Conservation (phyloP, 2,888 invertebrate genomes). For the Pantelozetes paolii region DNA sequence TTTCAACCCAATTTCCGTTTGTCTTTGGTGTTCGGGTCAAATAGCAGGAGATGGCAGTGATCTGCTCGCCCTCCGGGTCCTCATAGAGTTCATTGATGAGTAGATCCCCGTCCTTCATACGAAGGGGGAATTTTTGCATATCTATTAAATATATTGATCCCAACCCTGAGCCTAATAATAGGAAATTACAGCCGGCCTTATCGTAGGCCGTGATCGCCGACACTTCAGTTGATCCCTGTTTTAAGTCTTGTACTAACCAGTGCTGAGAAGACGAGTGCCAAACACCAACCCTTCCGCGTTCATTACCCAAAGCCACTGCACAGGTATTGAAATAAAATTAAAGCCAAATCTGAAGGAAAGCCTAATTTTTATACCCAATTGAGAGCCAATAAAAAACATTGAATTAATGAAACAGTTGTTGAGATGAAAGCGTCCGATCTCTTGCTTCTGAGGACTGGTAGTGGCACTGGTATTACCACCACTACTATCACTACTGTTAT, state of each 20-base stretch:
- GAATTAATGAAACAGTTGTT: slow-evolving; percentile 59
- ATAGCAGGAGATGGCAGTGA: slow-evolving; percentile 96
- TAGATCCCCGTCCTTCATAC: slow-evolving; percentile 98
- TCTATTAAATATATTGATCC: slow-evolving; percentile 88
- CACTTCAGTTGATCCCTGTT: slow-evolving; percentile 74
- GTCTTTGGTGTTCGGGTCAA: slow-evolving; percentile 85
- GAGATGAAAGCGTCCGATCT: slow-evolving; percentile 41
- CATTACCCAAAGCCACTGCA: slow-evolving; percentile 84
- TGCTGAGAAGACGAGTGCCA: slow-evolving; percentile 99
- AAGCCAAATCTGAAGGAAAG: neutral
- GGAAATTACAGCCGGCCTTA: slow-evolving; percentile 84
- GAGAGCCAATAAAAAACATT: slow-evolving; percentile 94
- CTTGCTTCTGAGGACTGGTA: neutral
- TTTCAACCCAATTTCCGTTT: slow-evolving; percentile 99
- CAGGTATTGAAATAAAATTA: neutral
- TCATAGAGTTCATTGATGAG: slow-evolving; percentile 88
- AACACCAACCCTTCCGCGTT: slow-evolving; percentile 86
- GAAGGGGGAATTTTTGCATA: slow-evolving; percentile 97
- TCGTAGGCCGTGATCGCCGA: slow-evolving; percentile 93
- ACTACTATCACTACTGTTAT: neutral
- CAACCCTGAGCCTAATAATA: slow-evolving; percentile 89
- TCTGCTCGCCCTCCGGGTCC: slow-evolving; percentile 89
- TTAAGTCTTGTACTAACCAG: slow-evolving; percentile 59
- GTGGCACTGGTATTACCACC: neutral
- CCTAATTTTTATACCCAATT: slow-evolving; percentile 54